Evolutionary conservation across 2,113 vertebrate species (phyloP).

Genomic region (Craseonycteris thonglongyai): DNA sequence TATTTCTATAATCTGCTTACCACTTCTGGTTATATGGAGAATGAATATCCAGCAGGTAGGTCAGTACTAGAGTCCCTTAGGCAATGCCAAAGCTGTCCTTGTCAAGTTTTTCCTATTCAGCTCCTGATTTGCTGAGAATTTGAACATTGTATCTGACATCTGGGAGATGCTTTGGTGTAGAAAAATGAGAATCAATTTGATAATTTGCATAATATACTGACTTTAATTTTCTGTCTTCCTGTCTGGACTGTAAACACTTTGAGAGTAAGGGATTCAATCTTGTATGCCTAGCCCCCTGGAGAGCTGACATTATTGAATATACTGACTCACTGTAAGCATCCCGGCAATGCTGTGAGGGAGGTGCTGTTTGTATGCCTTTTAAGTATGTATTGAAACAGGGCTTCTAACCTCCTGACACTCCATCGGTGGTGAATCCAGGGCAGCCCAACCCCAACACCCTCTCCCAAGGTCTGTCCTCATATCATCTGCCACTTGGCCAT

Average conservation of each 20-base stretch:
- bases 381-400: neutral
- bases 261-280: neutral
- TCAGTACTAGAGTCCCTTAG: neutral
- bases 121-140: neutral
- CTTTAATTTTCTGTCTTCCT: neutral
- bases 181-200: neutral
- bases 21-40: neutral
- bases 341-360: neutral
- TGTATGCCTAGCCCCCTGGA: neutral
- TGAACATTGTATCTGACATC: neutral
- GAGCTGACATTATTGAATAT: neutral
- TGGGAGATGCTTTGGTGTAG: neutral
- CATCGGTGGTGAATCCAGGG: neutral
- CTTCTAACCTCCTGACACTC: neutral
- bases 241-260: neutral
- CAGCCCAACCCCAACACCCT: neutral
- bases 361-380: neutral
- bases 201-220: neutral
- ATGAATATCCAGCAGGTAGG: neutral
- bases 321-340: neutral
- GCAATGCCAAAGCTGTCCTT: neutral
- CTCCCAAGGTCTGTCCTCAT: neutral
- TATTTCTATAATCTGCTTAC: neutral
- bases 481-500: neutral
- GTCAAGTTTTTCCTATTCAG: neutral